Evolutionary conservation across 2,797 vertebrate genomes (phyloP), one percentile per base, ranked within the genome.

Genomic region (Cynodonichthys magdalenae): DNA sequence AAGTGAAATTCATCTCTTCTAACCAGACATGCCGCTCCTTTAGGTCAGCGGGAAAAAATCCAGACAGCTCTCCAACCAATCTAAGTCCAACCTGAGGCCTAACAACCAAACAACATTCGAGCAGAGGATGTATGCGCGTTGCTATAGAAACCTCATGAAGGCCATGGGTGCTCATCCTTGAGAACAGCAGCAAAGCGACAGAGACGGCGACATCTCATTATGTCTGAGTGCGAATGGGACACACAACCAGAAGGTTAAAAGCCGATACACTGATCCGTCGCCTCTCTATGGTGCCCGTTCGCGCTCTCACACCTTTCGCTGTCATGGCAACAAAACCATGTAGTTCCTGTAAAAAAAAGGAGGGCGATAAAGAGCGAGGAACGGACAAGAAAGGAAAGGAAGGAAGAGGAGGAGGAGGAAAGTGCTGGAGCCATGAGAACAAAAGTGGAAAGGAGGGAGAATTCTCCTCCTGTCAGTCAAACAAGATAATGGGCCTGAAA

Each of bases 311-410:
- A 71, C 67, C 74, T 81, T 59, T 63, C 24, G 80, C 80, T 74
- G 71, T 54, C 85, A 84, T 90, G 77, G 79, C 75, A 90, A 90
- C 86, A 69, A 64, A 67, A 69, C 18, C 0, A 53, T 60, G 67
- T 61, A 47, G 47, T 27, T 41, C 48, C 47, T 70, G 42, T n/a
- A 14, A 59, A 55, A 24, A 24, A 61, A 27, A 14, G 53, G 49
- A 69, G 39, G 42, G 28, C 0, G 24, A 29, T 4, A 46, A 45
- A 57, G 56, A 57, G 44, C n/a, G 53, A 53, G 57, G 52, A 50
- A 12, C 45, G 60, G 55, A 53, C 59, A 70, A 78, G 42, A 66
- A 65, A 66, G 39, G 34, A 46, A 61, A 50, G 52, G 66, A 50
- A 54, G 20, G 39, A 42, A 36, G 63, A 12, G 52, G 54, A 59